Evolutionary conservation across 2,888 invertebrate genomes (phyloP).

Genomic region (Prenolepis imparis): DNA sequence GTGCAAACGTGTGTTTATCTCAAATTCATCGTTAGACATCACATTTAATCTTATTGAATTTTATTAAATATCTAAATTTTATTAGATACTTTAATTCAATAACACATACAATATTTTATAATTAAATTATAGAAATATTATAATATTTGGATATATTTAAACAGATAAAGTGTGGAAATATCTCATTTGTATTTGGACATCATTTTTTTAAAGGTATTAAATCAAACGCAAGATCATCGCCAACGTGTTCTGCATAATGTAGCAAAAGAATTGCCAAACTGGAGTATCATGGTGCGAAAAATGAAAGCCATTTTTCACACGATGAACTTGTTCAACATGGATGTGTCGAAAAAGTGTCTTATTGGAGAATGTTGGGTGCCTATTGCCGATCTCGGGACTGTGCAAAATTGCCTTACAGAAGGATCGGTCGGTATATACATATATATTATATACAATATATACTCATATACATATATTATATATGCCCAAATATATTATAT

Average conservation of each 20-base stretch:
- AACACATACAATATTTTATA: neutral
- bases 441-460: neutral
- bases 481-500: too few relatives aligned
- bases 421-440: conserved; percentile 90
- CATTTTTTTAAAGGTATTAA: conserved; percentile 89
- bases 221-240: conserved; percentile 95
- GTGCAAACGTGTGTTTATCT: neutral
- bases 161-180: too few relatives aligned
- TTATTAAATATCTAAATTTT: neutral
- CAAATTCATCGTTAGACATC: neutral
- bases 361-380: conserved; percentile 95
- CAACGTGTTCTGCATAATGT: conserved; percentile 94
- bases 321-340: conserved; percentile 97
- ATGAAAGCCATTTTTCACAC: conserved; percentile 98
- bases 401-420: conserved; percentile 92
- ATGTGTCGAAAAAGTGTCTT: conserved; percentile 99
- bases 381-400: conserved; percentile 95
- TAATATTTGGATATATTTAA: conserved; percentile 2
- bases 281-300: conserved; percentile 95
- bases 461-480: neutral
- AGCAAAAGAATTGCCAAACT: conserved; percentile 94
- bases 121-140: neutral
- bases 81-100: neutral
- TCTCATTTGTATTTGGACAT: conserved; percentile 58
- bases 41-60: neutral